Percentiles rank a stretch among this genome's conserved stretches.
These are phyloP conservation scores for Periophthalmus magnuspinnatus DNA, from an alignment of 2,797 vertebrate species.

Conservation along the genomic window DNA sequence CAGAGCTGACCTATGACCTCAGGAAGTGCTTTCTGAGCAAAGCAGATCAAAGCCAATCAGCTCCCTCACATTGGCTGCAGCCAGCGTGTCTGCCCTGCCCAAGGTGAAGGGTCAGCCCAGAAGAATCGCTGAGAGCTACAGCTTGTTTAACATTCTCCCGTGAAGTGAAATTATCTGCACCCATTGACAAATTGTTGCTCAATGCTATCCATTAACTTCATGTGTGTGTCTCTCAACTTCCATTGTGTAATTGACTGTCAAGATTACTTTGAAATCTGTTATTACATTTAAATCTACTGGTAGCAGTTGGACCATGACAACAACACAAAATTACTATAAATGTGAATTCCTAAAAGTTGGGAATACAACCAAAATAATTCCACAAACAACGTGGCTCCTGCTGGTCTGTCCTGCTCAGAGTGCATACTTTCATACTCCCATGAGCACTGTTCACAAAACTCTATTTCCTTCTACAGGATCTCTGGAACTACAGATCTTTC, in stretches of 20 bases:
- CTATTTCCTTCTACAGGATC: constrained; percentile 65
- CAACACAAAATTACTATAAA: constrained; percentile 38
- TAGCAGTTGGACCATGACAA: constrained; percentile 23
- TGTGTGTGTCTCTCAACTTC: constrained; percentile 35
- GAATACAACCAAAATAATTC: constrained; percentile 43
- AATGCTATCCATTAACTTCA: constrained; percentile 42
- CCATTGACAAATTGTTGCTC: constrained; percentile 68
- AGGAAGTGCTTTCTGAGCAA: constrained; percentile 78
- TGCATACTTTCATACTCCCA: constrained; percentile 74
- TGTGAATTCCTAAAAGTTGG: constrained; percentile 56
- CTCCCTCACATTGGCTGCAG: constrained; percentile 72
- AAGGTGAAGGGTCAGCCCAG: constrained; percentile 71
- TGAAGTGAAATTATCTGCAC: constrained; percentile 71
- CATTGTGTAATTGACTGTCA: constrained; percentile 28
- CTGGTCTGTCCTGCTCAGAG: constrained; percentile 56
- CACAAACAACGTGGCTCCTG: constrained; percentile 57
- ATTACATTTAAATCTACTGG: constrained; percentile 32
- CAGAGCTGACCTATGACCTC: constrained; percentile 78
- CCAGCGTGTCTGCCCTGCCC: constrained; percentile 72
- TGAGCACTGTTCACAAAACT: constrained; percentile 59
- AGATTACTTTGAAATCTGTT: constrained; percentile 29
- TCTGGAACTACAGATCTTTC: constrained; percentile 46
- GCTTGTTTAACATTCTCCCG: constrained; percentile 74
- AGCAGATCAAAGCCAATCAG: constrained; percentile 82
- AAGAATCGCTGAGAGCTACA: constrained; percentile 62